Base-by-base conservation (phyloP, 1,140 invertebrate species). In the Teleopsis dalmanni region DNA sequence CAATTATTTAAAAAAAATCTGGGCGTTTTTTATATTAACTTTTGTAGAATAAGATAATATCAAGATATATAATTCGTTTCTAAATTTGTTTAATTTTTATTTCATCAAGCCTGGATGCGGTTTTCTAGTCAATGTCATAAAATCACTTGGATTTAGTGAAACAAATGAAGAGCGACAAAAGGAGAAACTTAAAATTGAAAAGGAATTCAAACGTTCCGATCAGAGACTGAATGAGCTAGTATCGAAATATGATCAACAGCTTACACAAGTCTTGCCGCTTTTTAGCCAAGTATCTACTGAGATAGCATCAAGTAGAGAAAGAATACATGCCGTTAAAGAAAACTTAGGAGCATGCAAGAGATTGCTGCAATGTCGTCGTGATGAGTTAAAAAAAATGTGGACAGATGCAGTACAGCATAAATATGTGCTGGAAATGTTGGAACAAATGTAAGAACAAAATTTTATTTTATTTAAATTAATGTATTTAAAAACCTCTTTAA, bases 121-220 rank as follows among this genome's bases (percentile, higher is more conserved):
- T 57, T 36, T 95, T 53, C 76, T 98, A 53, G 94, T 95, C 81
- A 89, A 88, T 34, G 90, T 95, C 7, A 95, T 96, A 55, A 79
- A 91, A 49, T 91, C 90, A 0, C 67, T 96, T 44, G 91, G 90
- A 21, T 85, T 88, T 26, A 95, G 89, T 75, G 90, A 93, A 73
- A 95, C 91, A 25, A 91, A 91, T 71, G 91, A 95, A 64, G 91
- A 97, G 65, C 76, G 94, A 56, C 93, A 97, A 65, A 83, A 88
- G 61, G 94, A 97, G 73, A 94, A 94, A 62, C 84, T 84, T 0
- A 91, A 91, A 70, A 76, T 98, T 26, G 93, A 98, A 73, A 87
- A 89, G 56, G 91, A 94, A 65, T 97, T 88, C 64, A 89, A 89
- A 66, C 81, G 84, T 61, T 94, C 91, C 73, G 93, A 97, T 74